phyloP scores from a whole-genome alignment of 2,113 vertebrate genomes.

The Polypterus senegalus region DNA sequence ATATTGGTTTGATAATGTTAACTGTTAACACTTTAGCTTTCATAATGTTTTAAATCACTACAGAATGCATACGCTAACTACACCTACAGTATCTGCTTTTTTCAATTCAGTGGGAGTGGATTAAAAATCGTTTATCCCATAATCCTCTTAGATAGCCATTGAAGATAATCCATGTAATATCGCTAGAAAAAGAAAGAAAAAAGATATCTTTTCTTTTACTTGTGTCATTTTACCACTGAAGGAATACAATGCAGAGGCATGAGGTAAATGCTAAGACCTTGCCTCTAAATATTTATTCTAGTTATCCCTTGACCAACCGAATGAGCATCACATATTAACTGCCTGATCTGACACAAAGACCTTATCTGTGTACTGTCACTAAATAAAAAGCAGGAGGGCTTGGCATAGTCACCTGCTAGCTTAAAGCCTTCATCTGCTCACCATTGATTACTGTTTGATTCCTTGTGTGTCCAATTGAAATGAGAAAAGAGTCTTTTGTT shows the following conservation, averaged over 20 bases:
- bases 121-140: conserved; percentile 32
- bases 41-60: background rate
- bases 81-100: background rate
- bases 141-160: conserved; percentile 37
- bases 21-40: too few relatives aligned
- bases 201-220: too few relatives aligned
- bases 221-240: too few relatives aligned
- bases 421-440: background rate
- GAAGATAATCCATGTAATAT: conserved; percentile 26
- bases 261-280: too few relatives aligned
- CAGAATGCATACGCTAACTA: background rate
- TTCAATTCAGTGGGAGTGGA: conserved; percentile 32
- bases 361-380: conserved; percentile 13
- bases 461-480: background rate
- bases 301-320: too few relatives aligned
- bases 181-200: background rate
- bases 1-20: too few relatives aligned
- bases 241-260: too few relatives aligned
- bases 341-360: background rate
- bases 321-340: background rate
- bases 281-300: too few relatives aligned
- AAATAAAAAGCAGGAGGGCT: conserved; percentile 3
- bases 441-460: conserved; percentile 11
- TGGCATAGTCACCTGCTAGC: background rate
- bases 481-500: too few relatives aligned